Conservation (phyloP, 2,113 vertebrate genomes). For the Cinclus cinclus region DNA sequence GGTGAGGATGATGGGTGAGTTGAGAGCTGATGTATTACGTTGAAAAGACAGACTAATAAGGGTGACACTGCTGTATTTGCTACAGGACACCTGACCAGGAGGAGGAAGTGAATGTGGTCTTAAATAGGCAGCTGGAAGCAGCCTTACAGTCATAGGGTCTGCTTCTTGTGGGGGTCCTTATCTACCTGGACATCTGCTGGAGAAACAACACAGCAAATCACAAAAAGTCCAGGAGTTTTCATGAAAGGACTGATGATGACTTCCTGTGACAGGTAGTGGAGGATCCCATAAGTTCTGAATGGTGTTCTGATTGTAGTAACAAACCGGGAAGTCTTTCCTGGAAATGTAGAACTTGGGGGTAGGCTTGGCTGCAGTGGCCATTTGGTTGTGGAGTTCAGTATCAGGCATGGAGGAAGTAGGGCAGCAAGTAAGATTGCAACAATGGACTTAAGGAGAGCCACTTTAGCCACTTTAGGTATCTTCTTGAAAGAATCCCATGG, state of each 20-base stretch:
- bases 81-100: not conserved
- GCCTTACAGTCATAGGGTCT: not conserved
- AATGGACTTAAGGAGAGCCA: not conserved
- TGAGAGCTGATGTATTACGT: not conserved
- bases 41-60: not conserved
- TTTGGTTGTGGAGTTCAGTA: not conserved
- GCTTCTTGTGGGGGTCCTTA: not conserved
- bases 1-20: not conserved
- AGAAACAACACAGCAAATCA: not conserved
- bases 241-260: not conserved
- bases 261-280: not conserved
- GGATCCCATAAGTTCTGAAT: not conserved
- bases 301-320: not conserved
- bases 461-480: not conserved
- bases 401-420: not conserved
- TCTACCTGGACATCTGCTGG: accelerated
- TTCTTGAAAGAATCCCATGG: not conserved
- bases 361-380: not conserved
- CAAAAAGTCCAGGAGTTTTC: not conserved
- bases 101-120: not conserved
- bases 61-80: not conserved
- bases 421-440: not conserved
- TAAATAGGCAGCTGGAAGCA: not conserved
- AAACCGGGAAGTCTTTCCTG: not conserved
- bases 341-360: not conserved